phyloP scores from a whole-genome alignment of 2,888 invertebrate genomes.

The Heliconius erato region DNA sequence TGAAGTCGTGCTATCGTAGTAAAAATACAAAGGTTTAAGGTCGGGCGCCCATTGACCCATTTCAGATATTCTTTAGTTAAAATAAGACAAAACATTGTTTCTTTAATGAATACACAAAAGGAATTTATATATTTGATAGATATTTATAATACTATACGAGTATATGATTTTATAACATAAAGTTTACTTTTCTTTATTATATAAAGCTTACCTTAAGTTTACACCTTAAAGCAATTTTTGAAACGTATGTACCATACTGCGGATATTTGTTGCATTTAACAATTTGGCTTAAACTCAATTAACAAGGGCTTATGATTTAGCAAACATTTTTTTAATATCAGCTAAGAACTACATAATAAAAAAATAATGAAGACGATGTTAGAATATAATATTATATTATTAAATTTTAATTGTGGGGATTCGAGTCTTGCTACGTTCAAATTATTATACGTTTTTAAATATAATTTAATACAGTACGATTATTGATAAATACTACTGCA shows the following conservation, averaged over 20 bases:
- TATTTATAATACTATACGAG: not conserved
- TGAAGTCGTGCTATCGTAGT: conserved; percentile 25
- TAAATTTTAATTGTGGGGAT: no score
- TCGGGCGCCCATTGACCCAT: conserved; percentile 36
- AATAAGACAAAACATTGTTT: conserved; percentile 11
- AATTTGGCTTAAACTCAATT: not conserved
- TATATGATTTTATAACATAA: no score
- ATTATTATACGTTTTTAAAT: no score
- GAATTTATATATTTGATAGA: not conserved
- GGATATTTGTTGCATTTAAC: not conserved
- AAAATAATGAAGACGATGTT: not conserved
- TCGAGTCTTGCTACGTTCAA: no score
- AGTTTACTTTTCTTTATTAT: no score
- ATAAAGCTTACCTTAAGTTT: no score
- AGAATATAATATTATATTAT: no score
- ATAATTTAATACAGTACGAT: not conserved
- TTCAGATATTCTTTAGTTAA: conserved; percentile 17
- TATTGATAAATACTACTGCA: not conserved
- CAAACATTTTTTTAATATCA: not conserved
- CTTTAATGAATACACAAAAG: not conserved
- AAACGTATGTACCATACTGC: not conserved
- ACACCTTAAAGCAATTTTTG: not conserved
- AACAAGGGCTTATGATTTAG: not conserved
- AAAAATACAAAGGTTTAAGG: conserved; percentile 39
- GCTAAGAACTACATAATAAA: not conserved